A percentile compares a stretch with the other conserved stretches of the same genome.
Conservation (phyloP, 2,888 invertebrate genomes). For the Glyphotaelius pellucidus region DNA sequence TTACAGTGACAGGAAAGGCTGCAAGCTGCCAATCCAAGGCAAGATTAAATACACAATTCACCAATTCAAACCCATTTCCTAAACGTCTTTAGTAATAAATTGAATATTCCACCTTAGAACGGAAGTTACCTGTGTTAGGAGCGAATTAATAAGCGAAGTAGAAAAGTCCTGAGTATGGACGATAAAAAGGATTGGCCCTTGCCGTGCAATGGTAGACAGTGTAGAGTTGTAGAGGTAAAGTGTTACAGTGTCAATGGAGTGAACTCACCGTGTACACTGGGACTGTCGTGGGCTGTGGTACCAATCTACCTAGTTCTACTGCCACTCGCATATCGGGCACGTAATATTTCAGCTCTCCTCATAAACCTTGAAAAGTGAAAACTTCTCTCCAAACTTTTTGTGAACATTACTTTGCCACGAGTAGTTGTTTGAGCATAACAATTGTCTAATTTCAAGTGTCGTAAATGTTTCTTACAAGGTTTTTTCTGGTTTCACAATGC, state of each 20-base stretch:
- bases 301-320: background rate
- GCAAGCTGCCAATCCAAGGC: too few species aligned
- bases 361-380: constrained; percentile 57
- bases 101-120: too few species aligned
- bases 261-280: background rate
- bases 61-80: too few species aligned
- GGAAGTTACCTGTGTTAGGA: too few species aligned
- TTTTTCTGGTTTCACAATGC: background rate
- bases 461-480: constrained; percentile 30
- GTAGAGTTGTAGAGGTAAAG: too few species aligned
- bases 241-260: background rate
- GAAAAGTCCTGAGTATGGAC: too few species aligned
- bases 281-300: background rate
- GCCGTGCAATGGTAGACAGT: too few species aligned
- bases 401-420: background rate
- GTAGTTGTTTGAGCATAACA: constrained; percentile 10
- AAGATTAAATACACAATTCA: too few species aligned
- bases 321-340: constrained; percentile 16
- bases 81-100: too few species aligned
- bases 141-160: too few species aligned
- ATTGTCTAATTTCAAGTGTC: constrained; percentile 33
- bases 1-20: too few species aligned
- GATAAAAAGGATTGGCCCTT: too few species aligned
- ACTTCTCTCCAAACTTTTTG: constrained; percentile 46
- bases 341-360: constrained; percentile 36